Base-by-base conservation (phyloP, 2,113 vertebrate species). In the Elgaria multicarinata region DNA sequence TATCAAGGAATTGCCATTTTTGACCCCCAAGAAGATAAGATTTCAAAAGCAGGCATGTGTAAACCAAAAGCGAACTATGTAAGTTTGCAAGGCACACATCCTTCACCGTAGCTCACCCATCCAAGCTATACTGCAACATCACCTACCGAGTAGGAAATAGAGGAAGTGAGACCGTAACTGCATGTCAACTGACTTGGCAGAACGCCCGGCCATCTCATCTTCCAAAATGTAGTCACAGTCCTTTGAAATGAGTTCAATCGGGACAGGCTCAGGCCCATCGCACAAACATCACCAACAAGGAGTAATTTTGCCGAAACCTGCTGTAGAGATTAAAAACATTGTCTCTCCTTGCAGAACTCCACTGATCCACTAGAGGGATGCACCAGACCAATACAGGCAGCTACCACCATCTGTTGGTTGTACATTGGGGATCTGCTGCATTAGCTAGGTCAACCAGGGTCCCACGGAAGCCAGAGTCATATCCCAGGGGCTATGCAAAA, bases 291-390 rank as follows among this genome's bases (percentile, higher is more conserved):
- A 64, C 62, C 3, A 58, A 1, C 12, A 33, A 80, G 44, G n/a
- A 85, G 14, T 50, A 2, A 53, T 42, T 42, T 53, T 39, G 36
- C 46, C 66, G 6, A 4, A 18, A 67, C 22, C 24, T 1, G 26
- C 3, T 31, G 67, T 2, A 14, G 16, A 72, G 20, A 44, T 12
- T 62, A 24, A 75, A 76, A 86, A 18, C 9, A 9, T 14, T 33
- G 58, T 9, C 33, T 42, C 4, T 3, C 16, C 67, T 18, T 3
- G 95, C 79, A 18, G 33, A 94, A 64, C 93, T 88, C 0, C 18
- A 4, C 0, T 0, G 31, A 0, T 87, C 96, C 93, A 90, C 89
- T 58, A 1, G 91, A 94, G 95, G 94, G 93, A 90, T 77, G 78
- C 85, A 86, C 85, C 0, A 0, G 13, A 18, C 86, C 6, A 1